Conservation (phyloP, 1,140 invertebrate species). For the Drosophila mauritiana region DNA sequence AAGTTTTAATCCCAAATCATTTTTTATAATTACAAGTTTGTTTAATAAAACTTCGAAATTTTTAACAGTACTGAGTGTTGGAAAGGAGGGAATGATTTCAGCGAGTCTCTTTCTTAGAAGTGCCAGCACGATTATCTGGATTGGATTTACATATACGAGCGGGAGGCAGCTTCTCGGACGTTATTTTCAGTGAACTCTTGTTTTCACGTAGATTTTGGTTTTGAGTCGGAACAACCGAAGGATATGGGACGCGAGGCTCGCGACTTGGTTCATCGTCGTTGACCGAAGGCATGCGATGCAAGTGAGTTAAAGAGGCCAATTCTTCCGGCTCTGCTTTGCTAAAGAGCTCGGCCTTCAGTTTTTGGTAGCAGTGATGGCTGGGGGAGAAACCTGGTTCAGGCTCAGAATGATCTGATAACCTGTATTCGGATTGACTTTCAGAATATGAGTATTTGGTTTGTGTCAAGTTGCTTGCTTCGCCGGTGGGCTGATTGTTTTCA, state of each 20-base stretch:
- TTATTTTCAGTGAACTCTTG: background rate
- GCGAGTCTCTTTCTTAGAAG: accelerated
- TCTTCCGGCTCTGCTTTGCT: background rate
- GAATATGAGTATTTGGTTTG: background rate
- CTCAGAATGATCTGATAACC: background rate
- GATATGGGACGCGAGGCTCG: background rate
- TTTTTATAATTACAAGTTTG: too few relatives aligned
- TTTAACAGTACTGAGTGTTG: too few relatives aligned
- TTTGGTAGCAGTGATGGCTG: conserved; percentile 57
- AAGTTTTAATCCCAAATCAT: too few relatives aligned
- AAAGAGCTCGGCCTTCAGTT: conserved; percentile 27
- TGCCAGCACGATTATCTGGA: too few relatives aligned
- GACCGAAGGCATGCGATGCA: conserved; percentile 3
- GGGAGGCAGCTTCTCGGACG: accelerated
- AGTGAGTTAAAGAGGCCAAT: background rate
- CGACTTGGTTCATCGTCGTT: background rate
- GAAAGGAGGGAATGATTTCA: background rate
- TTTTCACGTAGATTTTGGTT: background rate
- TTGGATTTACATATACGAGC: conserved; percentile 8
- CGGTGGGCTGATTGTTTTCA: background rate
- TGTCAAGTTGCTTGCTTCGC: background rate
- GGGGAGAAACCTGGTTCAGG: conserved; percentile 41
- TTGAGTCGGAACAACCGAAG: background rate
- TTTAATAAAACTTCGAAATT: too few relatives aligned
- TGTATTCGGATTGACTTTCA: too few relatives aligned